Percentiles rank a stretch among this genome's conserved stretches.
Evolutionary conservation across 2,113 vertebrate species (phyloP).

Genomic region (Petrocephalus zakoni): DNA sequence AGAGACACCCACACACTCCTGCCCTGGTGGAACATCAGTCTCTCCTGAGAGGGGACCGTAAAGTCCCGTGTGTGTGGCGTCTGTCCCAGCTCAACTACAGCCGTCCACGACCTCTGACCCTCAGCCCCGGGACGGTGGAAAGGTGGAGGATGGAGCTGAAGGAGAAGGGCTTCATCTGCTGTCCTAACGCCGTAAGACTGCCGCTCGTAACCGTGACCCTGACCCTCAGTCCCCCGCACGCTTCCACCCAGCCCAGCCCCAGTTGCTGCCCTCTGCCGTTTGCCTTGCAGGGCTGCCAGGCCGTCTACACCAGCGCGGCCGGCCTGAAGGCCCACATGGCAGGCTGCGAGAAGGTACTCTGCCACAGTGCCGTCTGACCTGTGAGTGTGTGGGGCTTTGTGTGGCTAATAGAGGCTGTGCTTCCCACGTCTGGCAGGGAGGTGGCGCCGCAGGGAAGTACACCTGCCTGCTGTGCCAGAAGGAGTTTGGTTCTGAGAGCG

Average conservation of each 20-base stretch:
- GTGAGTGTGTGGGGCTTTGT: background rate
- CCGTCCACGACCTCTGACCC: constrained; percentile 84
- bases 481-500: constrained; percentile 94
- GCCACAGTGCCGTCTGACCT: background rate
- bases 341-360: constrained; percentile 87
- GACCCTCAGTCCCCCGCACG: background rate
- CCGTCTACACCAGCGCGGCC: constrained; percentile 94
- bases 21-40: background rate
- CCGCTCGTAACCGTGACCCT: no score
- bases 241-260: background rate
- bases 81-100: constrained; percentile 86
- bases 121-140: constrained; percentile 81
- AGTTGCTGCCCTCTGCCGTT: background rate
- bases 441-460: constrained; percentile 85
- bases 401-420: constrained; percentile 14
- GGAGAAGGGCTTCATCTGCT: constrained; percentile 92
- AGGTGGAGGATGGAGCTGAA: constrained; percentile 91
- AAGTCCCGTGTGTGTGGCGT: background rate
- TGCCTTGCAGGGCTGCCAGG: constrained; percentile 79
- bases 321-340: constrained; percentile 93
- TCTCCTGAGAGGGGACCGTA: constrained; percentile 1
- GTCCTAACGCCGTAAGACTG: constrained; percentile 80
- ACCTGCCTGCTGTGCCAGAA: constrained; percentile 91
- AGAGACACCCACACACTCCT: background rate
- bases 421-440: constrained; percentile 66